Evolutionary conservation across 2,888 invertebrate species (phyloP).

Genomic region (Ferrisia virgata): DNA sequence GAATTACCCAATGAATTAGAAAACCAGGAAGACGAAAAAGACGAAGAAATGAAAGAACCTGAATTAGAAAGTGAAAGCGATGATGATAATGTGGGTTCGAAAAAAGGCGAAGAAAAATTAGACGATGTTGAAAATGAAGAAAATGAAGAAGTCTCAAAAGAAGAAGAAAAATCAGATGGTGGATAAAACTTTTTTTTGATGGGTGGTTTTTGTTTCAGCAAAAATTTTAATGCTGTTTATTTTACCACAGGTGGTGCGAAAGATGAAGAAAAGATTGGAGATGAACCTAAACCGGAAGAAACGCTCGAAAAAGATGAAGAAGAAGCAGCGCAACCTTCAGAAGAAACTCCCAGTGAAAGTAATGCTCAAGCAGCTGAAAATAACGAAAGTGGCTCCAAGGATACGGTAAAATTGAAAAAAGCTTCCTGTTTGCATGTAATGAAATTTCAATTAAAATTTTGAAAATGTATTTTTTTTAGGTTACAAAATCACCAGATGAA

Average conservation of each 20-base stretch:
- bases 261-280: slow-evolving; percentile 49
- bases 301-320: slow-evolving; percentile 52
- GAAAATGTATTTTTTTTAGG: background rate
- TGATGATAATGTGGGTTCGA: slow-evolving; percentile 53
- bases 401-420: slow-evolving; percentile 51
- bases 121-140: slow-evolving; percentile 50
- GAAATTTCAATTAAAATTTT: no score
- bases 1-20: slow-evolving; percentile 52
- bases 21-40: slow-evolving; percentile 53
- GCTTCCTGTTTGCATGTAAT: no score
- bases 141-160: slow-evolving; percentile 51
- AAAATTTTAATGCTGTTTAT: background rate
- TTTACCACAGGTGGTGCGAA: slow-evolving; percentile 47
- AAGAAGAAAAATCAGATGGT: slow-evolving; percentile 51
- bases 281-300: slow-evolving; percentile 55
- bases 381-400: slow-evolving; percentile 54
- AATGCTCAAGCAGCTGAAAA: slow-evolving; percentile 51
- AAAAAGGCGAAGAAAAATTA: slow-evolving; percentile 53
- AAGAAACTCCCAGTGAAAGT: slow-evolving; percentile 52
- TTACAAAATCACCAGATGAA: slow-evolving; percentile 14
- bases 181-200: background rate
- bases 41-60: slow-evolving; percentile 53
- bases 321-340: slow-evolving; percentile 55
- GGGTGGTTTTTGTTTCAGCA: background rate
- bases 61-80: slow-evolving; percentile 53